Percentiles rank a stretch among this genome's conserved stretches.
Conservation (phyloP, 2,888 invertebrate genomes). For the Brassicogethes aeneus region DNA sequence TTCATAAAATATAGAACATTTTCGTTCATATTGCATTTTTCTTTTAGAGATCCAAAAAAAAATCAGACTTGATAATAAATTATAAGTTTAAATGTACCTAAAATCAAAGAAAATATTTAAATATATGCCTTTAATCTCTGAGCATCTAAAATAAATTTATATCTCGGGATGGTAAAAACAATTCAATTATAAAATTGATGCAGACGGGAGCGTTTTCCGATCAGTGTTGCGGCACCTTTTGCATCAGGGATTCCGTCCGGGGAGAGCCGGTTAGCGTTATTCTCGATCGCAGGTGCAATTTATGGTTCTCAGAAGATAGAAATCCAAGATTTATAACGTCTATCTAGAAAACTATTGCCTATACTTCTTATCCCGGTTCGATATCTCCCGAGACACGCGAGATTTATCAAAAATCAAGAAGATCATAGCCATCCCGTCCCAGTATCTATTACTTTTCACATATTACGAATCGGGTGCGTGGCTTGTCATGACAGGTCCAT, state of each 20-base stretch:
- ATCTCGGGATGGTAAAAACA: too few species aligned
- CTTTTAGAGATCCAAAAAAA: too few species aligned
- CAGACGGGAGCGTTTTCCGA: too few species aligned
- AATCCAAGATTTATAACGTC: slow-evolving; percentile 41
- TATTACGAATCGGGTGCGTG: slow-evolving; percentile 23
- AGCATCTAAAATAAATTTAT: too few species aligned
- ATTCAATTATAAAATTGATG: too few species aligned
- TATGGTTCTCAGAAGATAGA: slow-evolving; percentile 42
- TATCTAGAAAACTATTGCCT: slow-evolving; percentile 41
- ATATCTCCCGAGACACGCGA: slow-evolving; percentile 37
- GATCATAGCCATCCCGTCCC: slow-evolving; percentile 33
- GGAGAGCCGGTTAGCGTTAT: slow-evolving; percentile 34
- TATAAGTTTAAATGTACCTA: too few species aligned
- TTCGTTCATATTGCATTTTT: too few species aligned
- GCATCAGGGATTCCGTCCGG: slow-evolving; percentile 22
- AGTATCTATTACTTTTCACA: slow-evolving; percentile 35
- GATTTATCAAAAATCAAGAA: slow-evolving; percentile 39
- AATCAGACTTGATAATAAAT: too few species aligned
- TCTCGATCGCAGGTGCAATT: slow-evolving; percentile 42
- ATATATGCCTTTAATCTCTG: too few species aligned
- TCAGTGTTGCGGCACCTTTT: too few species aligned
- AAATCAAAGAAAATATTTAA: too few species aligned
- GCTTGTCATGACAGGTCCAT: slow-evolving; percentile 17
- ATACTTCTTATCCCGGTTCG: slow-evolving; percentile 39
- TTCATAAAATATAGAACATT: too few species aligned